Percentiles rank a stretch among this genome's conserved stretches.
phyloP scores from a whole-genome alignment of 1,140 invertebrate species.

The Hesperophylax magnus region DNA sequence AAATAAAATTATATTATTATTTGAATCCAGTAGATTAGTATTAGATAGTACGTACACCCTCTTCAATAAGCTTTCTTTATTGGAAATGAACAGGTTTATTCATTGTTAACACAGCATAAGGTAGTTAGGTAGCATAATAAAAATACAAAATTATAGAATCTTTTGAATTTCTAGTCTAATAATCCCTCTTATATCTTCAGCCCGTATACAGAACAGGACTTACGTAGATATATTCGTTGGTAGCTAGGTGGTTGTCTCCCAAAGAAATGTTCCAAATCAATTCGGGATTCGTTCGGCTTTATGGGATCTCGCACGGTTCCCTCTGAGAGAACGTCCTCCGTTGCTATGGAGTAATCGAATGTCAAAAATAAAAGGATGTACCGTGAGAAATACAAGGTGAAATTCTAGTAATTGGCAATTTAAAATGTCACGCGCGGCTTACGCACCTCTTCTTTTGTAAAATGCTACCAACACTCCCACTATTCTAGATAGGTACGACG shows the following conservation, averaged over 20 bases:
- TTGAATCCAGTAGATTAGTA: too few species aligned
- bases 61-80: too few species aligned
- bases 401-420: conserved; percentile 58
- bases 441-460: conserved; percentile 51
- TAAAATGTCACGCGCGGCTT: conserved; percentile 57
- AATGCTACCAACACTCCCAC: conserved; percentile 45
- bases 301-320: conserved; percentile 14
- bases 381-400: conserved; percentile 57
- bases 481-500: neutral
- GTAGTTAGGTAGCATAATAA: too few species aligned
- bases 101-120: too few species aligned
- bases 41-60: too few species aligned
- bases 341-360: conserved; percentile 55
- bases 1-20: too few species aligned
- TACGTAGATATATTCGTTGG: too few species aligned
- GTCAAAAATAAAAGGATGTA: conserved; percentile 57
- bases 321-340: conserved; percentile 1
- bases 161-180: too few species aligned
- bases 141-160: too few species aligned
- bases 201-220: too few species aligned
- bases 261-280: conserved; percentile 35
- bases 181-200: too few species aligned
- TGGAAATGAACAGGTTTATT: too few species aligned
- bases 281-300: conserved; percentile 27
- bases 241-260: neutral